These are phyloP conservation scores for Epinephelus lanceolatus DNA, from an alignment of 2,113 vertebrate genomes.

Conservation along the genomic window DNA sequence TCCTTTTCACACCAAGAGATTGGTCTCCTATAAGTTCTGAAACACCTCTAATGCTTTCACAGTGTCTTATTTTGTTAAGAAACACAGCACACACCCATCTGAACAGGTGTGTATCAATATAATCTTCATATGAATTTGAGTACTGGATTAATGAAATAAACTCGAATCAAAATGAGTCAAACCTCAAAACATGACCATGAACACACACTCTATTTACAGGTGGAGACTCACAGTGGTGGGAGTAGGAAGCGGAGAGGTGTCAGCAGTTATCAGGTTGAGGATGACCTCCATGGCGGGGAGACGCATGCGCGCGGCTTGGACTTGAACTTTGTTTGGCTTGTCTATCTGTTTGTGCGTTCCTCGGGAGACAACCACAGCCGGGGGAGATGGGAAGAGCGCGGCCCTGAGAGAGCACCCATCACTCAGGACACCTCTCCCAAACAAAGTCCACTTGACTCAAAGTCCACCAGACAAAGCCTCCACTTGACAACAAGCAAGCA, in stretches of 20 bases:
- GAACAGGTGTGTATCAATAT: background rate
- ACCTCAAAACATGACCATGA: background rate
- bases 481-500: slow-evolving; percentile 40
- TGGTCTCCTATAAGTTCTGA: slow-evolving; percentile 26
- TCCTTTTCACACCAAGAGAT: slow-evolving; percentile 6
- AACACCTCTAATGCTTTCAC: slow-evolving; percentile 8
- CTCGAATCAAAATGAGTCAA: background rate
- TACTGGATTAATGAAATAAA: background rate
- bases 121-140: background rate
- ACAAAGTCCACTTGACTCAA: slow-evolving; percentile 57
- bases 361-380: background rate
- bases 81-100: background rate
- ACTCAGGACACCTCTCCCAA: slow-evolving; percentile 42
- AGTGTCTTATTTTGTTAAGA: background rate
- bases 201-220: slow-evolving; percentile 15
- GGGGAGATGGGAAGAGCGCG: slow-evolving; percentile 8
- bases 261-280: slow-evolving; percentile 83
- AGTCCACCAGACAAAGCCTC: slow-evolving; percentile 48
- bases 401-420: slow-evolving; percentile 42
- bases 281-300: slow-evolving; percentile 81
- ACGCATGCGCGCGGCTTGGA: slow-evolving; percentile 37
- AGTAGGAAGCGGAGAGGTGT: slow-evolving; percentile 69
- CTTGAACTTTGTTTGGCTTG: slow-evolving; percentile 37
- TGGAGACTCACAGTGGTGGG: slow-evolving; percentile 76
- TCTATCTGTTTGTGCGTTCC: slow-evolving; percentile 28